Evolutionary conservation across 2,797 vertebrate species (phyloP).

Genomic region (Scolopax rusticola): DNA sequence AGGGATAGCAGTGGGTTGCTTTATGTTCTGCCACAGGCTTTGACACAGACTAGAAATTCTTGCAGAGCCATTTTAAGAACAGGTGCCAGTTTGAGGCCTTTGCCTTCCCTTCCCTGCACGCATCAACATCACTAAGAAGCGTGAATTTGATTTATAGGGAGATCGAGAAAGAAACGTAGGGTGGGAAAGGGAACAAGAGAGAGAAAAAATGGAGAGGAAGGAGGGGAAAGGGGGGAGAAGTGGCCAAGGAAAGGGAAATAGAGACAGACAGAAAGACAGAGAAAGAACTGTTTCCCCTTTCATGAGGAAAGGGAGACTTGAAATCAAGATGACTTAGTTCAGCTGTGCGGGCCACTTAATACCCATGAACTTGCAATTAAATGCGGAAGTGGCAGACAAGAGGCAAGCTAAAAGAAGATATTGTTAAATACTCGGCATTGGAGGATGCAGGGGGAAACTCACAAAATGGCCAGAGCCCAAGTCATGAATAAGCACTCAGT

Average conservation of each 20-base stretch:
- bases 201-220: neutral
- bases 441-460: conserved; percentile 70
- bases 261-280: conserved; percentile 65
- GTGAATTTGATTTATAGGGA: neutral
- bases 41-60: neutral
- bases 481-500: conserved; percentile 87
- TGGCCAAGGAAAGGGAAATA: conserved; percentile 17
- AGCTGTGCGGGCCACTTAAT: conserved; percentile 86
- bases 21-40: neutral
- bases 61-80: neutral
- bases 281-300: conserved; percentile 71
- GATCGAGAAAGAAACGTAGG: neutral
- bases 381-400: conserved; percentile 89
- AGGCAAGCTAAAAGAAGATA: conserved; percentile 88
- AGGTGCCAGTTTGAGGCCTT: neutral
- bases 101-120: neutral
- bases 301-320: conserved; percentile 58
- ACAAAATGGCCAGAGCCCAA: conserved; percentile 75
- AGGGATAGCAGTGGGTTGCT: accelerated
- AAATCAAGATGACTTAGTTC: conserved; percentile 67
- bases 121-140: neutral
- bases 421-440: conserved; percentile 79
- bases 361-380: conserved; percentile 88
- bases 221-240: neutral
- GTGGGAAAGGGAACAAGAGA: neutral